These are phyloP conservation scores for Gobio gobio DNA, from an alignment of 2,113 vertebrate genomes.

Conservation along the genomic window DNA sequence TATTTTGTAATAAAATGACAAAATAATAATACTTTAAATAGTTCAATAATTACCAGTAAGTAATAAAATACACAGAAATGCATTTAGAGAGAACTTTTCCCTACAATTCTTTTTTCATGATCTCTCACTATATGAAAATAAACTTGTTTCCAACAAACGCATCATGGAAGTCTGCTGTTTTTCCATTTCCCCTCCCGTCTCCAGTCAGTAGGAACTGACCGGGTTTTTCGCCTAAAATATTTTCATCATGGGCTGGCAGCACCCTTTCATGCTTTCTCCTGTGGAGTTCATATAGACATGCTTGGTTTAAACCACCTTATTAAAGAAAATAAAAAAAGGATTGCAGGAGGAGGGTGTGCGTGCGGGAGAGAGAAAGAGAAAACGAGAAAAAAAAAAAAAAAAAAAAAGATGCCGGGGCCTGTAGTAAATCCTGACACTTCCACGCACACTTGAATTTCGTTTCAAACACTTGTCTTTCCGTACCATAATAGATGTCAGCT, in stretches of 20 bases:
- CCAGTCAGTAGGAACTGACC: conserved; percentile 87
- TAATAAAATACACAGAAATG: not conserved
- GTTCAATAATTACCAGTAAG: not conserved
- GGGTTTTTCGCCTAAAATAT: conserved; percentile 92
- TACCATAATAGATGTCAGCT: conserved; percentile 99
- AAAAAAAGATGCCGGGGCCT: conserved; percentile 79
- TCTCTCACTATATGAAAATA: not conserved
- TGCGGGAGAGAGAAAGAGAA: not conserved
- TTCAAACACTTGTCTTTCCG: conserved; percentile 99
- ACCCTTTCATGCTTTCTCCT: conserved; percentile 92
- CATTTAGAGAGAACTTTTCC: not conserved
- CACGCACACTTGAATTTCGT: conserved; percentile 88
- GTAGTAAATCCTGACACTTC: conserved; percentile 95
- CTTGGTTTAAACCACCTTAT: conserved; percentile 99
- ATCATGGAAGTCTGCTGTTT: conserved; percentile 26
- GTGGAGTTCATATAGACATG: conserved; percentile 95
- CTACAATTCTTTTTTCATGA: not conserved
- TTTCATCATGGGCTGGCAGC: conserved; percentile 79
- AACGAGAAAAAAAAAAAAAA: conserved; percentile 63
- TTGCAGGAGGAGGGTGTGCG: conserved; percentile 8
- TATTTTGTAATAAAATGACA: too few species aligned
- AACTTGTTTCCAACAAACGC: conserved; percentile 2
- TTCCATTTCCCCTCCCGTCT: conserved; percentile 6
- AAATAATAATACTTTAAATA: not conserved
- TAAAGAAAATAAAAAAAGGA: conserved; percentile 79